A percentile compares a stretch with the other conserved stretches of the same genome.
phyloP scores from a whole-genome alignment of 2,797 vertebrate species.

The Neosalanx taihuensis region DNA sequence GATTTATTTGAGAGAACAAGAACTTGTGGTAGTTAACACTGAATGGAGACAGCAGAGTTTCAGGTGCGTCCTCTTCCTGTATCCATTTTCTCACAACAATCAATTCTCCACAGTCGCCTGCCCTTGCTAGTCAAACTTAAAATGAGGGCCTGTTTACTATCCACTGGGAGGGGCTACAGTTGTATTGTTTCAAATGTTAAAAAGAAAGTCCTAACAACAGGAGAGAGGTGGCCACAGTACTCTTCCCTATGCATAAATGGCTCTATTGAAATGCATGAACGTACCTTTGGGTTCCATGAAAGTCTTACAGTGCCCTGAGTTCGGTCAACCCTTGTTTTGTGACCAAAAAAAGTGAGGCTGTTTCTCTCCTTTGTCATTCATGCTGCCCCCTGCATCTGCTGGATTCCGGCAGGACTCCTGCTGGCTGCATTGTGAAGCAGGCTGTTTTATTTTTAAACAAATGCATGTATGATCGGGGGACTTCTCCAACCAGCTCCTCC shows the following conservation, averaged over 20 bases:
- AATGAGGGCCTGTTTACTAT: conserved; percentile 69
- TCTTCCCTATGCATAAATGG: conserved; percentile 63
- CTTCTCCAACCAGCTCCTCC: conserved; percentile 66
- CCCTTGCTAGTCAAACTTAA: conserved; percentile 36
- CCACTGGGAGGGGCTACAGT: conserved; percentile 47
- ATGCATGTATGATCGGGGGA: conserved; percentile 68
- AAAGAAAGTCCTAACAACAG: conserved; percentile 69
- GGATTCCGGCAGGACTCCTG: conserved; percentile 65
- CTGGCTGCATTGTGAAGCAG: conserved; percentile 67
- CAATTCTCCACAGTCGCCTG: conserved; percentile 25
- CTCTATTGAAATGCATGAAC: conserved; percentile 74
- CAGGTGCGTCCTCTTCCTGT: conserved; percentile 6
- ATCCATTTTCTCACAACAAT: conserved; percentile 16
- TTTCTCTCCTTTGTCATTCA: conserved; percentile 71
- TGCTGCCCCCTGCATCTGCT: conserved; percentile 57
- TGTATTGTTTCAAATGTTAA: conserved; percentile 64
- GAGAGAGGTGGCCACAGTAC: conserved; percentile 57
- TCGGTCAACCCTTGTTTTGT: conserved; percentile 59
- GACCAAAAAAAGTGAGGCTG: conserved; percentile 69
- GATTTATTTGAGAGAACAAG: conserved; percentile 3
- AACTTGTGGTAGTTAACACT: background rate
- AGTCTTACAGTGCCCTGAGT: conserved; percentile 57
- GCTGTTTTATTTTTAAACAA: conserved; percentile 68
- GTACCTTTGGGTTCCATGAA: conserved; percentile 65
- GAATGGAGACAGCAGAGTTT: conserved; percentile 16